A percentile compares a stretch with the other conserved stretches of the same genome.
Evolutionary conservation across 2,797 vertebrate genomes (phyloP).

Genomic region (Amblyraja radiata): DNA sequence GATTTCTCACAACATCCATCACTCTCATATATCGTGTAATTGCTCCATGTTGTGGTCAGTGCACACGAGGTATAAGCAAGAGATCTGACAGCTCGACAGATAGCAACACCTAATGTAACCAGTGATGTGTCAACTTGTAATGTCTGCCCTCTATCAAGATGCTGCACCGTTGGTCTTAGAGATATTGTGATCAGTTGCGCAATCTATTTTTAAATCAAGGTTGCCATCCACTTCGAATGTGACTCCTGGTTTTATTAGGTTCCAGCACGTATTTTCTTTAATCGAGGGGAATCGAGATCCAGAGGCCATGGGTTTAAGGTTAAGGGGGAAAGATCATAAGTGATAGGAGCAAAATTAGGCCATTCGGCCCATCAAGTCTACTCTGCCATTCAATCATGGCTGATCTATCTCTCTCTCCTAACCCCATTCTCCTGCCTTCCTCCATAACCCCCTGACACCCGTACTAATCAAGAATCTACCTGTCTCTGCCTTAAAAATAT

Average conservation of each 20-base stretch:
- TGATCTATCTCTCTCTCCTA: too few relatives aligned
- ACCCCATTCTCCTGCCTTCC: too few relatives aligned
- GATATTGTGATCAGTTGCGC: not conserved
- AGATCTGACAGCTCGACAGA: not conserved
- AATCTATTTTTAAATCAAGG: not conserved
- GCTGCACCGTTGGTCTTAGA: not conserved
- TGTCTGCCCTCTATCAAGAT: not conserved
- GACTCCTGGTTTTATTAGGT: not conserved
- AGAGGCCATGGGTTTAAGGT: too few relatives aligned
- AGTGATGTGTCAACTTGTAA: not conserved
- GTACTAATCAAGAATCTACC: too few relatives aligned
- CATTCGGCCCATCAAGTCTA: too few relatives aligned
- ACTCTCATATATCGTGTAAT: not conserved
- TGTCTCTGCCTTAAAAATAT: too few relatives aligned
- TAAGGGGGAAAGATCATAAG: too few relatives aligned
- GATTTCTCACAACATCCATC: not conserved
- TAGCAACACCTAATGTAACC: not conserved
- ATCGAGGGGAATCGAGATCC: too few relatives aligned
- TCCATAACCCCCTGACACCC: too few relatives aligned
- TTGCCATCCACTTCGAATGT: not conserved
- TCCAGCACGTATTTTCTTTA: not conserved
- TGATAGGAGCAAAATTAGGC: too few relatives aligned
- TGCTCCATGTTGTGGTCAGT: not conserved
- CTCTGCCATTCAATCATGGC: too few relatives aligned
- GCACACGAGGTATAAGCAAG: not conserved